Evolutionary conservation across 1,140 invertebrate genomes (phyloP).

Genomic region (Trichomalopsis sarcophagae): DNA sequence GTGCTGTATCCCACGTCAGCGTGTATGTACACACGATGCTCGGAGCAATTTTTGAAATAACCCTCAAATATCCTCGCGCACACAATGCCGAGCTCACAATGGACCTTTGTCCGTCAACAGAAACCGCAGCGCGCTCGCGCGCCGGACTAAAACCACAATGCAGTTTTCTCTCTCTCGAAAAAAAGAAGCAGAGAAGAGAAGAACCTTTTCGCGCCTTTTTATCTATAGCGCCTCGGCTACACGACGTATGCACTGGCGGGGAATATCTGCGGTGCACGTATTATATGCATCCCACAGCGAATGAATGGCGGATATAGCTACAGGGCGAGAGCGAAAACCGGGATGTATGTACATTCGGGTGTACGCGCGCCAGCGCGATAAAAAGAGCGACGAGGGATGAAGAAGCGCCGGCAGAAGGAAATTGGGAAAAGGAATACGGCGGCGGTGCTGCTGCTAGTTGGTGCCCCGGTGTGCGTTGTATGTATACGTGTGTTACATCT

Average conservation of each 20-base stretch:
- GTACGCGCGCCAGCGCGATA: background rate
- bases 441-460: background rate
- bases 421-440: slow-evolving; percentile 2
- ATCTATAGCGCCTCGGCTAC: too few relatives aligned
- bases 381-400: background rate
- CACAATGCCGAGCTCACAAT: background rate
- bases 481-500: too few relatives aligned
- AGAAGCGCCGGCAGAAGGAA: background rate
- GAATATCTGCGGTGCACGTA: too few relatives aligned
- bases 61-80: background rate
- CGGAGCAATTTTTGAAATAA: background rate
- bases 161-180: background rate
- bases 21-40: background rate
- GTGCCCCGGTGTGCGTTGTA: too few relatives aligned
- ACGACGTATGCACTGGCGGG: too few relatives aligned
- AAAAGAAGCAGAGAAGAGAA: background rate
- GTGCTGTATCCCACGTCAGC: too few relatives aligned
- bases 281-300: too few relatives aligned
- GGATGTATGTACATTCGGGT: background rate
- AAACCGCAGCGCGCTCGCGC: background rate
- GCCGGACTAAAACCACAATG: too few relatives aligned
- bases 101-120: background rate
- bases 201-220: background rate
- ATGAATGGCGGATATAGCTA: background rate
- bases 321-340: too few relatives aligned